phyloP scores from a whole-genome alignment of 2,888 invertebrate genomes.

The Campaea margaritaria region DNA sequence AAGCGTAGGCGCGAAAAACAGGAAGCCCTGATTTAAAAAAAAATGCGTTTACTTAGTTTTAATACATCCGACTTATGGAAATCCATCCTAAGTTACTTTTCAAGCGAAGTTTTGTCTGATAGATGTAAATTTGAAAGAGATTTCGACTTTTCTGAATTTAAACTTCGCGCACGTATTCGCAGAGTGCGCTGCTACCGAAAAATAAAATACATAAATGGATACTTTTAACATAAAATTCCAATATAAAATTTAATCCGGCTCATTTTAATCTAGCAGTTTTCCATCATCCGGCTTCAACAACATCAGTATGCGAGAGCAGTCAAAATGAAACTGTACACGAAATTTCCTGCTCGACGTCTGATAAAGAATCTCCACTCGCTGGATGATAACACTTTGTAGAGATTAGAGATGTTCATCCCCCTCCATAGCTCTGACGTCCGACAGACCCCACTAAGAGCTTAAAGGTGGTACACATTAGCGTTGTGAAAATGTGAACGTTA shows the following conservation, averaged over 20 bases:
- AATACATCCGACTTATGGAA: too few relatives aligned
- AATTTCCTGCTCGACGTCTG: constrained; percentile 26
- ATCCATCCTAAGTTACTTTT: too few relatives aligned
- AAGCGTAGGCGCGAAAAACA: background rate
- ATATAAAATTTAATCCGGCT: constrained; percentile 12
- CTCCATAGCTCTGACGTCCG: constrained; percentile 10
- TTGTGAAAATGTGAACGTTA: background rate
- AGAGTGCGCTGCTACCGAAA: background rate
- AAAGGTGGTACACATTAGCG: constrained; percentile 6
- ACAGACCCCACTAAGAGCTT: constrained; percentile 37
- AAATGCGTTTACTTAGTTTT: background rate
- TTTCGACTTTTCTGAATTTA: too few relatives aligned
- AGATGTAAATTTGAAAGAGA: too few relatives aligned
- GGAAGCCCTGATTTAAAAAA: background rate
- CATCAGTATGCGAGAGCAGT: constrained; percentile 26
- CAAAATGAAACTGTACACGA: constrained; percentile 12
- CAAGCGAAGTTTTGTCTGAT: too few relatives aligned
- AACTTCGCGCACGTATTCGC: too few relatives aligned
- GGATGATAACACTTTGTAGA: constrained; percentile 38
- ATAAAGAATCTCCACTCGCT: constrained; percentile 32
- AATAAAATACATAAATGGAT: background rate
- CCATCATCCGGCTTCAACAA: constrained; percentile 5
- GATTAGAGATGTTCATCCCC: constrained; percentile 34
- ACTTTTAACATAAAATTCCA: constrained; percentile 3
- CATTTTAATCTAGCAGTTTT: constrained; percentile 1